Evolutionary conservation across 2,113 vertebrate species (phyloP).

Genomic region (Trachemys scripta): DNA sequence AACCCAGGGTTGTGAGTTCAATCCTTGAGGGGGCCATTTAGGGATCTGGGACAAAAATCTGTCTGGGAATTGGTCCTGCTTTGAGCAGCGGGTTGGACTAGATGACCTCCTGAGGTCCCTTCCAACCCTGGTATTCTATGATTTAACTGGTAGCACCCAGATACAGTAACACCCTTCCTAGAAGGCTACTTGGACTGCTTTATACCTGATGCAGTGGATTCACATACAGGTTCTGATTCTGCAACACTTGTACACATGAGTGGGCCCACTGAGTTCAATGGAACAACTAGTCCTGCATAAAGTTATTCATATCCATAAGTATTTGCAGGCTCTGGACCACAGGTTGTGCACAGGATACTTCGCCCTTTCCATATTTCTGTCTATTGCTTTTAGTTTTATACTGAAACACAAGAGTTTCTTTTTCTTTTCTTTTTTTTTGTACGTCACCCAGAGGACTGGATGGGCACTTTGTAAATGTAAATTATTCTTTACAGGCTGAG

Average conservation of each 20-base stretch:
- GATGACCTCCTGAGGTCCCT: too few relatives aligned
- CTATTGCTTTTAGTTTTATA: neutral
- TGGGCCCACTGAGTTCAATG: neutral
- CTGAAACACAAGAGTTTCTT: neutral
- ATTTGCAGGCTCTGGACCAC: neutral
- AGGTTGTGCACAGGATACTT: neutral
- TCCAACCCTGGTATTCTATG: too few relatives aligned
- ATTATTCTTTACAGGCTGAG: neutral
- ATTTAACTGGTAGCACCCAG: too few relatives aligned
- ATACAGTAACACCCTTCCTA: neutral
- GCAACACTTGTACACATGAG: neutral
- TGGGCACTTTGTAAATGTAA: neutral
- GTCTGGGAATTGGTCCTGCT: too few relatives aligned
- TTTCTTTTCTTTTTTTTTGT: accelerated
- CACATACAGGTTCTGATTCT: neutral
- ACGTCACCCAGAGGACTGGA: neutral
- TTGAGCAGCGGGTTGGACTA: too few relatives aligned
- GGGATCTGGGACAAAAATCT: too few relatives aligned
- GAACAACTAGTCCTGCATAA: neutral
- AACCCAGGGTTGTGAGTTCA: too few relatives aligned
- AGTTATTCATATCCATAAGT: neutral
- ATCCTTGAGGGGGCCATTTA: too few relatives aligned
- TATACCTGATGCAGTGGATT: neutral
- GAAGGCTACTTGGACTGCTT: neutral
- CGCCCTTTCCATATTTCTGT: neutral